Percentiles rank a stretch among this genome's conserved stretches.
Conservation (phyloP, 1,140 invertebrate genomes). For the Drosophila littoralis region DNA sequence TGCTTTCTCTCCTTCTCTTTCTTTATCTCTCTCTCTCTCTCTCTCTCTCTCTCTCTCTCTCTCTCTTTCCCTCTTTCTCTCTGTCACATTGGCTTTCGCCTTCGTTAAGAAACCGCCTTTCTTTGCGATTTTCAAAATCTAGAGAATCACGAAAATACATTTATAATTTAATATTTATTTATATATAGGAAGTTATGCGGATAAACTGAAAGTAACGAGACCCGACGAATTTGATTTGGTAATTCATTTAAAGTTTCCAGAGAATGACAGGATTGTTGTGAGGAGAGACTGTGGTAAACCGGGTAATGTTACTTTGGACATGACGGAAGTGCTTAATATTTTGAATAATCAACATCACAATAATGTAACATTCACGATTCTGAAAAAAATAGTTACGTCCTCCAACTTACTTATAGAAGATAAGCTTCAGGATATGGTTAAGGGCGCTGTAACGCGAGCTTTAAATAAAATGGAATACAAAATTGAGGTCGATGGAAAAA, state of each 20-base stretch:
- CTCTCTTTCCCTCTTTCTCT: too few species aligned
- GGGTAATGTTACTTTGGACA: constrained; percentile 64
- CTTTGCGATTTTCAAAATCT: background rate
- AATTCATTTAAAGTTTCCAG: constrained; percentile 57
- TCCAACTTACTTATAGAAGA: constrained; percentile 51
- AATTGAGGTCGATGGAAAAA: constrained; percentile 36
- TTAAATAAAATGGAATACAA: constrained; percentile 38
- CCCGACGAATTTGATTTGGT: constrained; percentile 73
- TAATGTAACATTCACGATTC: constrained; percentile 15
- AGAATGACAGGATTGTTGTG: constrained; percentile 52
- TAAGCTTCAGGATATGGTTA: constrained; percentile 56
- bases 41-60: too few species aligned
- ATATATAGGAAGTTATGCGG: constrained; percentile 64
- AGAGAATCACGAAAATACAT: too few species aligned
- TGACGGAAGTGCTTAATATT: constrained; percentile 48
- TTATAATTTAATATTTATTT: background rate
- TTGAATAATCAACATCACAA: constrained; percentile 38
- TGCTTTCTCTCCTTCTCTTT: too few species aligned
- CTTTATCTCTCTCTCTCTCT: too few species aligned
- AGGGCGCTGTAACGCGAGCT: constrained; percentile 30
- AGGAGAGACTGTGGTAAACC: constrained; percentile 41
- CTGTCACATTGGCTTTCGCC: background rate
- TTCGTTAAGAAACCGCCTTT: background rate
- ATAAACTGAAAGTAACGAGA: constrained; percentile 62
- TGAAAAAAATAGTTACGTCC: constrained; percentile 49